These are phyloP conservation scores for Megalurothrips usitatus DNA, from an alignment of 2,888 invertebrate genomes.

Conservation along the genomic window DNA sequence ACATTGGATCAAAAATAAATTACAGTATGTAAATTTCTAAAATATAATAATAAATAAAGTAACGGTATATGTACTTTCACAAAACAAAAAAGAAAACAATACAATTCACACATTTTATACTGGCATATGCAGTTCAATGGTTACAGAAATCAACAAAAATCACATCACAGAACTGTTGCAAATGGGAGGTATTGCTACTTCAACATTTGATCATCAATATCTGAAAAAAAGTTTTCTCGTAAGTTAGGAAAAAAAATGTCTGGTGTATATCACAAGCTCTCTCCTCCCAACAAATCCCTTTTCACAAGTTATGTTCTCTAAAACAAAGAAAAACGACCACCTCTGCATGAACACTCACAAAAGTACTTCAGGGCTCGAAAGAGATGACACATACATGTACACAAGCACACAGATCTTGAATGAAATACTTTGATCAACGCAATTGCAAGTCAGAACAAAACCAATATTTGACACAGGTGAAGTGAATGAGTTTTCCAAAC, in stretches of 20 bases:
- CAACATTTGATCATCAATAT: not conserved
- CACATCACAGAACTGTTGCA: constrained; percentile 21
- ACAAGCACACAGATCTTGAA: too few relatives aligned
- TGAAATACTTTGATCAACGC: too few relatives aligned
- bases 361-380: too few relatives aligned
- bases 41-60: constrained; percentile 6
- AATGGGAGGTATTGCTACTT: constrained; percentile 2
- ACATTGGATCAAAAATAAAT: constrained; percentile 4
- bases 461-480: too few relatives aligned
- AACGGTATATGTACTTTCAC: not conserved
- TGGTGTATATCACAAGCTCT: constrained; percentile 2
- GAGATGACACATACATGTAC: too few relatives aligned
- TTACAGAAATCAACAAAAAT: not conserved
- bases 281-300: not conserved
- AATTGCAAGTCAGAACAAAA: too few relatives aligned
- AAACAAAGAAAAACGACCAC: too few relatives aligned
- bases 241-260: not conserved
- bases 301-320: not conserved
- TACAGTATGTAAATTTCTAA: not conserved
- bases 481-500: too few relatives aligned
- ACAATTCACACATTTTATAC: not conserved
- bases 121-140: not conserved
- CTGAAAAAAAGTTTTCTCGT: not conserved
- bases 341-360: too few relatives aligned
- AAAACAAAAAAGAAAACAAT: not conserved